These are phyloP conservation scores for Smittia sp. DNA, from an alignment of 2,888 invertebrate species.

Conservation along the genomic window DNA sequence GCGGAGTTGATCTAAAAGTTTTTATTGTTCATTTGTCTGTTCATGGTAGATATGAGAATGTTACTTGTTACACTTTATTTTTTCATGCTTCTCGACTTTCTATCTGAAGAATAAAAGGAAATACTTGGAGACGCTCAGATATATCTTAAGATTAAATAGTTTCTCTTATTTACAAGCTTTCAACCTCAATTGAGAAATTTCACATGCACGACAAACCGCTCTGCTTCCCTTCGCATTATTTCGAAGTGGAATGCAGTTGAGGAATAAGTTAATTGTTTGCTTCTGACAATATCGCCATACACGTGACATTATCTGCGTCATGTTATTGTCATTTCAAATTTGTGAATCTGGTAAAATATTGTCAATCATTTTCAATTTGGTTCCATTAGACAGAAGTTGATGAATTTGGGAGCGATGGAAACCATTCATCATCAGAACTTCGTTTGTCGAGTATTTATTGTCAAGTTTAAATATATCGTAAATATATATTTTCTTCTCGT, in stretches of 20 bases:
- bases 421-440: background rate
- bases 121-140: background rate
- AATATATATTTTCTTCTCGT: background rate
- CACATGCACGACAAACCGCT: too few relatives aligned
- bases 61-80: background rate
- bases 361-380: slow-evolving; percentile 21
- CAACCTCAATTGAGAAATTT: too few relatives aligned
- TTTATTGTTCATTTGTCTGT: slow-evolving; percentile 21
- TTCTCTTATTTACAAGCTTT: too few relatives aligned
- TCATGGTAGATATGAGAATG: background rate
- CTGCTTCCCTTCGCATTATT: too few relatives aligned
- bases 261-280: too few relatives aligned
- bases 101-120: slow-evolving; percentile 23
- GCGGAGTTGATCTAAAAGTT: background rate
- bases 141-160: background rate
- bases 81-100: background rate
- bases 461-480: slow-evolving; percentile 13
- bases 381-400: background rate
- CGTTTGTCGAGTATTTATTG: background rate
- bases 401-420: background rate
- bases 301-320: too few relatives aligned
- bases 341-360: background rate
- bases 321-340: slow-evolving; percentile 14
- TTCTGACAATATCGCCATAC: too few relatives aligned
- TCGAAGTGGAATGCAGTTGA: too few relatives aligned